phyloP scores from a whole-genome alignment of 2,797 vertebrate genomes.

The Leucoraja ocellata region DNA sequence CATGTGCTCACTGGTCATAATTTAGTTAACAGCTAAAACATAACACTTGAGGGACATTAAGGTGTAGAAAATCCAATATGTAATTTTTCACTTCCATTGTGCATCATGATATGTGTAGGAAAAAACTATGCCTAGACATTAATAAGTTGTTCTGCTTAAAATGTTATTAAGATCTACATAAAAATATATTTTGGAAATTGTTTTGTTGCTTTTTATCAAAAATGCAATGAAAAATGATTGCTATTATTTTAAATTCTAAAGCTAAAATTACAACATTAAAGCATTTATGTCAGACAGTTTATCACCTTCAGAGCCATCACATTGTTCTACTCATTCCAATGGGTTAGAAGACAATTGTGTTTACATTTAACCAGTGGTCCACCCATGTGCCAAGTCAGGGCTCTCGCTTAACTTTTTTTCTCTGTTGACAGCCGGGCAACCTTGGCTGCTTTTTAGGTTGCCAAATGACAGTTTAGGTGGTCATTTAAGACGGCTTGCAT shows the following conservation, averaged over 20 bases:
- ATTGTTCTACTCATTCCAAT: not conserved
- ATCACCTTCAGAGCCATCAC: not conserved
- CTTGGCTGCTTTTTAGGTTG: too few relatives aligned
- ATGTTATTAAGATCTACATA: not conserved
- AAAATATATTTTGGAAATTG: not conserved
- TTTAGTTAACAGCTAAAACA: not conserved
- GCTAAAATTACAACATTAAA: not conserved
- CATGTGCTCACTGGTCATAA: not conserved
- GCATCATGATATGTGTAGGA: not conserved
- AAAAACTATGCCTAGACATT: not conserved
- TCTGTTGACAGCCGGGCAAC: too few relatives aligned
- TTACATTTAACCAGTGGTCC: not conserved
- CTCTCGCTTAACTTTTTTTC: too few relatives aligned
- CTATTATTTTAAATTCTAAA: not conserved
- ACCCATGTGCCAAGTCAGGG: not conserved
- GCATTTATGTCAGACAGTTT: not conserved
- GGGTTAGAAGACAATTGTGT: not conserved
- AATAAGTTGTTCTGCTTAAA: not conserved
- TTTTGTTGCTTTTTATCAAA: not conserved
- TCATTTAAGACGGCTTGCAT: too few relatives aligned
- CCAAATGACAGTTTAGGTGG: too few relatives aligned
- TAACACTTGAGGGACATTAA: not conserved
- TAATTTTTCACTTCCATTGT: not conserved
- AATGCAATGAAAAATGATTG: constrained; percentile 20
- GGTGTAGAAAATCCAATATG: not conserved